phyloP scores from a whole-genome alignment of 2,113 vertebrate genomes.

The Natator depressus region DNA sequence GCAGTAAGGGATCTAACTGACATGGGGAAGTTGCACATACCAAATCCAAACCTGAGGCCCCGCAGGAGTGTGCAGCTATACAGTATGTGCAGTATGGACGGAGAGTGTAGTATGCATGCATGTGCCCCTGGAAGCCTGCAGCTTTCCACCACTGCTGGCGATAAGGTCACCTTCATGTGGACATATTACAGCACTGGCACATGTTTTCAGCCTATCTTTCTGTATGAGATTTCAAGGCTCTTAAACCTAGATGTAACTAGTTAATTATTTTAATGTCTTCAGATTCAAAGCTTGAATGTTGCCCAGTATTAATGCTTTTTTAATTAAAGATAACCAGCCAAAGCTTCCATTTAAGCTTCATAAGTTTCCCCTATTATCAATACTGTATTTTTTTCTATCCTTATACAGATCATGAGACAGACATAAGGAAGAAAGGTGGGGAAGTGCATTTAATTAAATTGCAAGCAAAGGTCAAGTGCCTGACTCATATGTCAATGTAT shows the following conservation, averaged over 20 bases:
- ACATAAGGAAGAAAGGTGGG: slow-evolving; percentile 48
- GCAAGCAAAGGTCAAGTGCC: slow-evolving; percentile 76
- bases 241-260: slow-evolving; percentile 63
- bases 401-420: slow-evolving; percentile 45
- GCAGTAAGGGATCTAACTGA: not conserved
- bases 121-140: not conserved
- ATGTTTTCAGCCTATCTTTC: slow-evolving; percentile 55
- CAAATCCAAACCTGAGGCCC: not conserved
- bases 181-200: slow-evolving; percentile 28
- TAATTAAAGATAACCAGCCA: slow-evolving; percentile 71
- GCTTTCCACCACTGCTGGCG: not conserved
- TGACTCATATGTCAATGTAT: slow-evolving; percentile 78
- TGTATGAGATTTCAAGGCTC: slow-evolving; percentile 37
- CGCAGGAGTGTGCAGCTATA: not conserved
- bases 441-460: slow-evolving; percentile 72
- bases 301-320: slow-evolving; percentile 58
- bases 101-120: not conserved
- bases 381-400: slow-evolving; percentile 73
- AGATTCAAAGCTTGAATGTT: slow-evolving; percentile 45
- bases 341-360: slow-evolving; percentile 64
- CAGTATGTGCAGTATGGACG: too few relatives aligned
- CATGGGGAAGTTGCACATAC: not conserved
- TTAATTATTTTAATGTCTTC: slow-evolving; percentile 73
- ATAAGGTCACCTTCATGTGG: slow-evolving; percentile 61
- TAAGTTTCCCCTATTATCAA: slow-evolving; percentile 68